Conservation (phyloP, 2,888 invertebrate species). For the Leucania comma region DNA sequence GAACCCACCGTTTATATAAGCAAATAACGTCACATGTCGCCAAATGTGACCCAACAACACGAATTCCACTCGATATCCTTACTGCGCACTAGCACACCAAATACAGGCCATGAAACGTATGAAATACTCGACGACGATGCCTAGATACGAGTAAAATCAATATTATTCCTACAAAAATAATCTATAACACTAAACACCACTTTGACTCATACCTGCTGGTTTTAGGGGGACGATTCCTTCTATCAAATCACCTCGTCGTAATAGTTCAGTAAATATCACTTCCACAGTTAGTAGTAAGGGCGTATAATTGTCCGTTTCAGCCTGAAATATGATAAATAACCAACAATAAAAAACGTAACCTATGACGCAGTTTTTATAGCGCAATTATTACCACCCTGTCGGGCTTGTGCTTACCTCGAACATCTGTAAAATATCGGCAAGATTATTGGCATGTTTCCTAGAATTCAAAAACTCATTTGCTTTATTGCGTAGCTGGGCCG, state of each 20-base stretch:
- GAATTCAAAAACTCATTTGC: constrained; percentile 93
- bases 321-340: constrained; percentile 79
- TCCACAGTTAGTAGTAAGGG: constrained; percentile 93
- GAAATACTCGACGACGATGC: constrained; percentile 19
- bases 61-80: constrained; percentile 37
- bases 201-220: constrained; percentile 84
- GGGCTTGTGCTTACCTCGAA: constrained; percentile 89
- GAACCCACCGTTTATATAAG: constrained; percentile 70
- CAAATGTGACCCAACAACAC: constrained; percentile 65
- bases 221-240: constrained; percentile 91
- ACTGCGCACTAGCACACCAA: constrained; percentile 7
- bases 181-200: constrained; percentile 56
- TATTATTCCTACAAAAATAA: constrained; percentile 68
- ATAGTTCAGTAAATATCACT: constrained; percentile 92
- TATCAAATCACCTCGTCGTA: constrained; percentile 92
- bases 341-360: constrained; percentile 74
- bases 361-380: constrained; percentile 75
- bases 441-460: constrained; percentile 92
- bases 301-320: constrained; percentile 86
- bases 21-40: constrained; percentile 75
- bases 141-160: constrained; percentile 73
- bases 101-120: constrained; percentile 2
- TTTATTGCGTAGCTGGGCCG: constrained; percentile 92
- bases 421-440: constrained; percentile 92
- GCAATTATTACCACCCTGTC: constrained; percentile 36